Conservation (phyloP, 2,888 invertebrate genomes). For the Elysia crispata region DNA sequence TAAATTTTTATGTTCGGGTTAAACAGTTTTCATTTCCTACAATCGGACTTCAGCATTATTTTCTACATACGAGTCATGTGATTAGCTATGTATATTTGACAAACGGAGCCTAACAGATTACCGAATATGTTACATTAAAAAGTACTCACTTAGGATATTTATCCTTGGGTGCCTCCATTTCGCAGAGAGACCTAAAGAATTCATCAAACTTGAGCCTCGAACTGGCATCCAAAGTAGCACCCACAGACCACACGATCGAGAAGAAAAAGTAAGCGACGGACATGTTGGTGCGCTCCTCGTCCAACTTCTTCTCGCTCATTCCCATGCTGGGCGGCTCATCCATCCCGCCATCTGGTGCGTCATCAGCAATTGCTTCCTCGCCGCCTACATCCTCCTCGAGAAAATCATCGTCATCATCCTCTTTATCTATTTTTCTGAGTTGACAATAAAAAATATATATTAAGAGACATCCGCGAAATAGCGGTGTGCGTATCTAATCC, state of each 20-base stretch:
- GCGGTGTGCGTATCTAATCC: too few species aligned
- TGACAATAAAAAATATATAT: not conserved
- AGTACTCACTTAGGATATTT: slow-evolving; percentile 74
- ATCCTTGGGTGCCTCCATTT: slow-evolving; percentile 72
- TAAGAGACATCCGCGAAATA: too few species aligned
- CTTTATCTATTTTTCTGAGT: slow-evolving; percentile 67
- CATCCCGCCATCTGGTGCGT: slow-evolving; percentile 43
- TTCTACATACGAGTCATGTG: too few species aligned
- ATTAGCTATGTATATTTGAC: too few species aligned
- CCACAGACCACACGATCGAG: slow-evolving; percentile 76
- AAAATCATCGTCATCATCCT: slow-evolving; percentile 71
- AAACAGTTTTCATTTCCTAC: too few species aligned
- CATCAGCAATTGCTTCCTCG: slow-evolving; percentile 58
- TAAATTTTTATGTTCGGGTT: too few species aligned
- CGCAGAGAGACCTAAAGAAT: slow-evolving; percentile 72
- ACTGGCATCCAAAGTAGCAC: slow-evolving; percentile 71
- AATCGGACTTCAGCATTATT: too few species aligned
- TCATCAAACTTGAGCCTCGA: slow-evolving; percentile 76
- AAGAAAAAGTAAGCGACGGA: slow-evolving; percentile 75
- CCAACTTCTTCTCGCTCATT: slow-evolving; percentile 69
- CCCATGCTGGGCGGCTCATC: slow-evolving; percentile 56
- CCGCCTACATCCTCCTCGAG: slow-evolving; percentile 65
- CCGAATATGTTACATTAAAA: too few species aligned
- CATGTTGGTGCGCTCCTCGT: slow-evolving; percentile 75
- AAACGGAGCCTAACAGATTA: too few species aligned